These are phyloP conservation scores for Synanthedon tipuliformis DNA, from an alignment of 2,888 invertebrate genomes.

Conservation along the genomic window DNA sequence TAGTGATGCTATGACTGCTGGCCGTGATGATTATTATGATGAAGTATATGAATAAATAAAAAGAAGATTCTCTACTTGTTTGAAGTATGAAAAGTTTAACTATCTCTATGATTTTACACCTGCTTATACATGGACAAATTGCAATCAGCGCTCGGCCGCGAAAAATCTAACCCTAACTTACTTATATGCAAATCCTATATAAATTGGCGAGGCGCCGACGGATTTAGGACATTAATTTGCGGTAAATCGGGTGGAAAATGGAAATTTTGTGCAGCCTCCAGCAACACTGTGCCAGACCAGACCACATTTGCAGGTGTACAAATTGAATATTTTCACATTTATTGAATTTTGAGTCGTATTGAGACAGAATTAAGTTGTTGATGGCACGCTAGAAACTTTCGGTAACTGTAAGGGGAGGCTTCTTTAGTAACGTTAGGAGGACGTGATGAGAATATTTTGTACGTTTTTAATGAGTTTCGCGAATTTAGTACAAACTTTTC, in stretches of 20 bases:
- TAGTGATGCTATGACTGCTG: too few relatives aligned
- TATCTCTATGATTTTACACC: not conserved
- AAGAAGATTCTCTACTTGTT: too few relatives aligned
- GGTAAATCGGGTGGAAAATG: conserved; percentile 67
- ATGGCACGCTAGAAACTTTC: conserved; percentile 9
- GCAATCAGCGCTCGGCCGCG: conserved; percentile 29
- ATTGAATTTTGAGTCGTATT: not conserved
- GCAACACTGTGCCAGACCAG: conserved; percentile 28
- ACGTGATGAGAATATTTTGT: conserved; percentile 47
- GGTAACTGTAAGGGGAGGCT: conserved; percentile 10
- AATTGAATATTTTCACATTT: conserved; percentile 6
- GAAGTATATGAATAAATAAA: too few relatives aligned
- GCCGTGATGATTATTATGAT: too few relatives aligned
- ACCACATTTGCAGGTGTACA: conserved; percentile 3
- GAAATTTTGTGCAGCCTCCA: conserved; percentile 66
- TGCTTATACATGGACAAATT: conserved; percentile 13
- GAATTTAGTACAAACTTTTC: conserved; percentile 1
- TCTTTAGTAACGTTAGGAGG: conserved; percentile 6
- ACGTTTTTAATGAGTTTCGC: conserved; percentile 35
- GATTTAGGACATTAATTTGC: conserved; percentile 64
- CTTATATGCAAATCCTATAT: conserved; percentile 57
- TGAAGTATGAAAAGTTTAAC: too few relatives aligned
- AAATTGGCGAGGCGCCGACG: conserved; percentile 59
- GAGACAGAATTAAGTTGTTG: not conserved
- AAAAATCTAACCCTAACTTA: conserved; percentile 31